Evolutionary conservation across 92 coral and sea anemone genomes (phyloP), one percentile per base, ranked within the genome.

Genomic region (Chrysogorgia sp.): DNA sequence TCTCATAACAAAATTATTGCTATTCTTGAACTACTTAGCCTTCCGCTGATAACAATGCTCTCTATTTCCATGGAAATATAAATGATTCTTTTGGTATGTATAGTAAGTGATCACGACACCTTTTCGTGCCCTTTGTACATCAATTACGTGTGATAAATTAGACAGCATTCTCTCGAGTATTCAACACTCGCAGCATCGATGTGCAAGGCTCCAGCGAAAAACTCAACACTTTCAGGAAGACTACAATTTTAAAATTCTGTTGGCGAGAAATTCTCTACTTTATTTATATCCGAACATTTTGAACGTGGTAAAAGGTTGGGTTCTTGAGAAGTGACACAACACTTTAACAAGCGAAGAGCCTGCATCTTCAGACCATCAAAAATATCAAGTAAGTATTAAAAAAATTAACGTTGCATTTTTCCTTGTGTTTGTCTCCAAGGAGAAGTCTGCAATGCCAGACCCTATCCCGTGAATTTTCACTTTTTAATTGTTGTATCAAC

Each of bases 331-430:
- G 2, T n/a, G 32, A 57, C 63, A 57, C 1, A 13, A 31, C 23
- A 57, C 63, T 57, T 57, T 57, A 15, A 57, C 32, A 3, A 29
- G 63, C 63, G 23, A 23, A 57, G 63, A 29, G 63, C 17, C 34
- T 23, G 17, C 63, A 57, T 23, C 63, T 57, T 57, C 63, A 57
- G 32, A 3, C 17, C 63, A 53, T 53, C 79, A 72, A 28, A 40
- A 33, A 22, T 50, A 71, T 24, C 76, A 48, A 53, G 79, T 72
- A 56, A 72, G 79, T 72, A 63, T 31, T 49, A 55, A 49, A 41
- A 68, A 53, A 53, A 72, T 48, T 71, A 71, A 43, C 34, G 35
- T 52, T 25, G 33, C 77, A 71, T 72, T 72, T 72, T 72, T 72
- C 23, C 15, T 35, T 31, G 29, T 45, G 4, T 50, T 69, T 59